These are phyloP conservation scores for Leptoteleia sp. DNA, from an alignment of 1,140 invertebrate species.

Conservation along the genomic window DNA sequence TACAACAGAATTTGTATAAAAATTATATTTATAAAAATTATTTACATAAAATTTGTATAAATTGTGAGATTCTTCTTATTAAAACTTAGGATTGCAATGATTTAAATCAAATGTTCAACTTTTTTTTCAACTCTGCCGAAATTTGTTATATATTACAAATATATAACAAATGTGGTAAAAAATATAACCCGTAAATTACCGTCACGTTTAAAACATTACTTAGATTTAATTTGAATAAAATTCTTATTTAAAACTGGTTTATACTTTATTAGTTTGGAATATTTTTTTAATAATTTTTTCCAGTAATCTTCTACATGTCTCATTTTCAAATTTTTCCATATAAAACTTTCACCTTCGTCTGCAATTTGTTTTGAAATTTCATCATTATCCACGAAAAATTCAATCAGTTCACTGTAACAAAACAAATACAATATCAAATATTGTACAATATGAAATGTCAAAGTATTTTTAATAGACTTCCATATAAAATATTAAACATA, in stretches of 20 bases:
- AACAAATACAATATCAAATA: conserved; percentile 8
- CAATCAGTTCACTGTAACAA: conserved; percentile 84
- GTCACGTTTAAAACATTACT: background rate
- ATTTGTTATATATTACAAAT: background rate
- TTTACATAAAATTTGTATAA: no score
- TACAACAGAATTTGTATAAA: no score
- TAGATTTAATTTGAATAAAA: conserved; percentile 70
- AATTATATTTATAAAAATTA: no score
- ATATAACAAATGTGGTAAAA: conserved; percentile 11
- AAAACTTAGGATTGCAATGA: no score
- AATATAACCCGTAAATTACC: background rate
- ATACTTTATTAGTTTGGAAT: conserved; percentile 89
- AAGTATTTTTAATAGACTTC: no score
- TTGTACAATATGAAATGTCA: no score
- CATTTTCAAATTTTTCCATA: conserved; percentile 92
- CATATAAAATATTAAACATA: no score
- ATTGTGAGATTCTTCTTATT: no score
- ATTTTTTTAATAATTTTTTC: conserved; percentile 89
- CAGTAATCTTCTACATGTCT: conserved; percentile 94
- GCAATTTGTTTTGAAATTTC: conserved; percentile 89
- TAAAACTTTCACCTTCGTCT: conserved; percentile 89
- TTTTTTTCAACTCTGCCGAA: no score
- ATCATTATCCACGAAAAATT: conserved; percentile 91
- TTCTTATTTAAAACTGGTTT: conserved; percentile 82
- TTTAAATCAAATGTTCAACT: no score